Conservation (phyloP, 2,888 invertebrate species). For the Andrena bucephala region DNA sequence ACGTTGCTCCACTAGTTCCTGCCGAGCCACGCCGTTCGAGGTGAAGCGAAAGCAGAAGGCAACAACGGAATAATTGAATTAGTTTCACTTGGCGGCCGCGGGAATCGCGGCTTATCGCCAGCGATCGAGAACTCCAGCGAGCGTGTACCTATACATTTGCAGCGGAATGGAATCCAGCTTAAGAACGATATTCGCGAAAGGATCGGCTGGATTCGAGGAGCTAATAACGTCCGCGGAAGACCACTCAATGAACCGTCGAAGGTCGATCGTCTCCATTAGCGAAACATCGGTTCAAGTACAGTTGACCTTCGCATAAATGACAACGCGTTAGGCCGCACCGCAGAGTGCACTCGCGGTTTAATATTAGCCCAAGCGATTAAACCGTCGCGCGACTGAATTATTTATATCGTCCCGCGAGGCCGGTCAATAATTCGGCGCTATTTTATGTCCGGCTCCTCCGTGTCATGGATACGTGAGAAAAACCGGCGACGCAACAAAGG, state of each 20-base stretch:
- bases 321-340: conserved; percentile 31
- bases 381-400: conserved; percentile 58
- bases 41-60: background rate
- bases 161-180: no score
- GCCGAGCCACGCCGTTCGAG: background rate
- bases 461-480: conserved; percentile 16
- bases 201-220: no score
- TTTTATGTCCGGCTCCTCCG: conserved; percentile 13
- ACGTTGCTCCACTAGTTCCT: background rate
- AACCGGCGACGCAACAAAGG: no score
- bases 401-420: conserved; percentile 49
- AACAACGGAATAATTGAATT: conserved; percentile 32
- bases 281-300: conserved; percentile 55
- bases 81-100: conserved; percentile 17
- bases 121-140: background rate
- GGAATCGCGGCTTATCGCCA: background rate
- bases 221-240: conserved; percentile 1
- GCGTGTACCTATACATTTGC: background rate
- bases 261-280: conserved; percentile 51
- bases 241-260: conserved; percentile 35
- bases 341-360: conserved; percentile 48
- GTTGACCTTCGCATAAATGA: conserved; percentile 53
- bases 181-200: no score
- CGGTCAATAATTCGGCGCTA: conserved; percentile 28
- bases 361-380: conserved; percentile 55